Conservation (phyloP, 2,797 vertebrate species). For the Octomys mimax region DNA sequence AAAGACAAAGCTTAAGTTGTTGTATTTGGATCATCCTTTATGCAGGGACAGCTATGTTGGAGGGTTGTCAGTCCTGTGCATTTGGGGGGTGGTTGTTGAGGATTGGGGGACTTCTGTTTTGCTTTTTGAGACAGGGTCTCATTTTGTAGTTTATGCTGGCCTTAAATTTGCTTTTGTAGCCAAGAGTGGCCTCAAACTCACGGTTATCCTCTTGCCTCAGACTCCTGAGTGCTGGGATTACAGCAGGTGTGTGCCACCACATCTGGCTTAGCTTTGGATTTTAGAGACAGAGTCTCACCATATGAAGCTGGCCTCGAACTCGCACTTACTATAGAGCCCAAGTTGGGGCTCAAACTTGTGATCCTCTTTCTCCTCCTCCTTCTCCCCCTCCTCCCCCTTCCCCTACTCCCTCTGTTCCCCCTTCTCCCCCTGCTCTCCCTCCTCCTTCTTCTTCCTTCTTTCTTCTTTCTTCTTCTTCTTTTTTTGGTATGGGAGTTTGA, state of each 20-base stretch:
- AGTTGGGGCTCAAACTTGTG: neutral
- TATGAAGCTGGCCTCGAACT: neutral
- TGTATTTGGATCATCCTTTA: neutral
- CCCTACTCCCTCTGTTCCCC: too few relatives aligned
- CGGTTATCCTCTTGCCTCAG: neutral
- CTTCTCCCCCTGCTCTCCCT: too few relatives aligned
- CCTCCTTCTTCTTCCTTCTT: too few relatives aligned
- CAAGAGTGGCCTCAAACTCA: neutral
- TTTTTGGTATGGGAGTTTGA: too few relatives aligned
- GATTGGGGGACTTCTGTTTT: neutral
- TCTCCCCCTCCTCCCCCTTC: too few relatives aligned
- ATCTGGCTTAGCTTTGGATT: neutral
- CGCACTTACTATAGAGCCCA: neutral
- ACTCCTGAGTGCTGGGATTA: neutral
- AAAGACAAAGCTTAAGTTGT: neutral
- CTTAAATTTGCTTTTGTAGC: neutral
- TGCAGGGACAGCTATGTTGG: neutral
- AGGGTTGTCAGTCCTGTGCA: neutral
- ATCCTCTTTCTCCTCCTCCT: neutral
- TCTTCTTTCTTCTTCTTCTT: too few relatives aligned
- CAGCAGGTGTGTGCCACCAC: neutral
- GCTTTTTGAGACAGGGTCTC: neutral
- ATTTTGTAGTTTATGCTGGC: neutral
- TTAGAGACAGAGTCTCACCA: neutral
- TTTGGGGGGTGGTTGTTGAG: neutral